phyloP scores from a whole-genome alignment of 1,140 invertebrate species.

The Magallana ariakensis region DNA sequence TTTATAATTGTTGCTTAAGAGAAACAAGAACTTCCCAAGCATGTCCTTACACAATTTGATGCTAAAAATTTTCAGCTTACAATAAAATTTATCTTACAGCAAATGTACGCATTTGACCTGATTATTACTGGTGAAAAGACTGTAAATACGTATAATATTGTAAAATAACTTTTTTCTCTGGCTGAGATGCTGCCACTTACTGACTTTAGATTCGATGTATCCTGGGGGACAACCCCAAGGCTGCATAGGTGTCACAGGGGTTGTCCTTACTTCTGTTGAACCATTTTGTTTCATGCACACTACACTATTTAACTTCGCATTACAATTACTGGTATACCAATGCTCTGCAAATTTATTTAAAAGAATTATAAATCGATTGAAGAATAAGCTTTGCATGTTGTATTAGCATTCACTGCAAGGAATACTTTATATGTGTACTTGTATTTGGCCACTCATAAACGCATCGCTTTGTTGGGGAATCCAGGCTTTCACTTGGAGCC shows the following conservation, averaged over 20 bases:
- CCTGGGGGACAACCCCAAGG: constrained; percentile 59
- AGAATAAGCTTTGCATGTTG: too few relatives aligned
- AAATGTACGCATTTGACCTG: too few relatives aligned
- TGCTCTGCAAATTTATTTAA: constrained; percentile 48
- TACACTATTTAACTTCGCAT: constrained; percentile 49
- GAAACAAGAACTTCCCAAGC: too few relatives aligned
- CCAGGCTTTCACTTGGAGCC: background rate
- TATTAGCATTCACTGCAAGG: too few relatives aligned
- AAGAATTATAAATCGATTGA: too few relatives aligned
- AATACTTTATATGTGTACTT: background rate
- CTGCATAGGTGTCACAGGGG: constrained; percentile 32
- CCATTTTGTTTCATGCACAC: constrained; percentile 62
- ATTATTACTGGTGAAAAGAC: too few relatives aligned
- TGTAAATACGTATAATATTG: too few relatives aligned
- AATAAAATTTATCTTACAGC: too few relatives aligned
- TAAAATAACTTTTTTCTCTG: too few relatives aligned
- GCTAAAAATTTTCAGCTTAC: too few relatives aligned
- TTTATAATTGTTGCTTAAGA: too few relatives aligned
- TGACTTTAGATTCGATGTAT: constrained; percentile 45
- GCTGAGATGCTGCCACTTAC: constrained; percentile 44
- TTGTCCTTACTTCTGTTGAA: constrained; percentile 28
- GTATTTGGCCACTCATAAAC: constrained; percentile 29
- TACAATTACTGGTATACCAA: constrained; percentile 64
- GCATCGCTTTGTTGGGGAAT: background rate
- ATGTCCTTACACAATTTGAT: too few relatives aligned